Base-by-base conservation (phyloP, 2,888 invertebrate species). In the Mesorhabditis sp. region DNA sequence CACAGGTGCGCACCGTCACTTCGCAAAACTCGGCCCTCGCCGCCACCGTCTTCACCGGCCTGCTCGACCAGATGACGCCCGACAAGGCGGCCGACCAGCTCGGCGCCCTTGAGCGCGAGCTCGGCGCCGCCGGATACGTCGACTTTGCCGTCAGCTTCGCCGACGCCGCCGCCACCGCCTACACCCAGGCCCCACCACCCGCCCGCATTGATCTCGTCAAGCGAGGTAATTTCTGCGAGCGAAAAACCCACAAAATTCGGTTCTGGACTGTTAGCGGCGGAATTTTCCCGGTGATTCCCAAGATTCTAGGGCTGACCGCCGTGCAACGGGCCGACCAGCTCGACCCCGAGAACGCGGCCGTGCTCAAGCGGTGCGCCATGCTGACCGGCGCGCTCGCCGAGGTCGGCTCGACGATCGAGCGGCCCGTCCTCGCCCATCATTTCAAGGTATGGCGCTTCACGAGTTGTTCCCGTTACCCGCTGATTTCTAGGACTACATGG, bases 401-500 rank as follows among this genome's bases (percentile, higher is more conserved):
- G 58, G n/a, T 13, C n/a, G n/a, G 58, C 58, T 10, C 10, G 7
- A n/a, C n/a, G 10, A 50, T 13, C 10, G 58, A 50, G 2, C 7
- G n/a, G 2, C 10, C n/a, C 10, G n/a, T 13, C 10, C 58, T 50
- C 58, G 58, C 10, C 7, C n/a, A 13, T 50, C 58, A 50, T 13
- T 50, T 10, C 58, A 50, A 50, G 58, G 58, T 50, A 28, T 28
- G 28, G 28, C 28, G 28, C 28, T 28, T 28, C 28, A 28, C 28
- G 28, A 28, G 28, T 28, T 28, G 28, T 28, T 28, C 28, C 28
- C 28, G 28, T 28, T 28, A 28, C 28, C 28, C 28, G 2, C 2
- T 50, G 58, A n/a, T 50, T 28, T 28, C 43, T 15, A 77, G 74
- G 76, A 73, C n/a, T 76, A 70, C 45, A 65, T 78, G 43, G 80